phyloP scores from a whole-genome alignment of 2,113 vertebrate species.

The Garra rufa region DNA sequence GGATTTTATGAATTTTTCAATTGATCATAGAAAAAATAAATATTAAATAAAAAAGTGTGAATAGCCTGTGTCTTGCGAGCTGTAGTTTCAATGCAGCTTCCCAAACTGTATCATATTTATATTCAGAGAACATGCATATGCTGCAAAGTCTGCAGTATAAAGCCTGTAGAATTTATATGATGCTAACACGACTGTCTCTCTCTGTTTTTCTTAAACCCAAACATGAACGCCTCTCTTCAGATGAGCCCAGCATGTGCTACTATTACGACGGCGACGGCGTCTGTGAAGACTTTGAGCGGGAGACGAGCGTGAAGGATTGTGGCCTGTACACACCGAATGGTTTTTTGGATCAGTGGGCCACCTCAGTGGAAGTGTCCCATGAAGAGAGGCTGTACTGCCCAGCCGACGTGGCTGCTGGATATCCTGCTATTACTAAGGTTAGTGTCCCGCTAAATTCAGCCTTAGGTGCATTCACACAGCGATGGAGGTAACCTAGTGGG shows the following conservation, averaged over 20 bases:
- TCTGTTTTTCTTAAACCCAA: not conserved
- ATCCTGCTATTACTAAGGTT: conserved; percentile 94
- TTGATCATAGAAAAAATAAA: no score
- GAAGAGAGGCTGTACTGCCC: conserved; percentile 91
- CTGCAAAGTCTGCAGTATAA: not conserved
- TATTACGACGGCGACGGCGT: conserved; percentile 95
- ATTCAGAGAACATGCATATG: not conserved
- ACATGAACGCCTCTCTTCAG: conserved; percentile 67
- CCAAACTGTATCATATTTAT: not conserved
- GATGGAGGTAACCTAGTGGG: not conserved
- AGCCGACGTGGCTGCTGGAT: conserved; percentile 90
- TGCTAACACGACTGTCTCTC: not conserved
- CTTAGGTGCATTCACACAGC: not conserved
- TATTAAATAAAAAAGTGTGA: no score
- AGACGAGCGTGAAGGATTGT: conserved; percentile 94
- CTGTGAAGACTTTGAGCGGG: conserved; percentile 95
- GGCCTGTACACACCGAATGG: conserved; percentile 94
- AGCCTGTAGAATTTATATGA: not conserved
- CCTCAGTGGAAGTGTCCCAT: conserved; percentile 88
- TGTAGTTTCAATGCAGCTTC: not conserved
- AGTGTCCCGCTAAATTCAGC: conserved; percentile 42
- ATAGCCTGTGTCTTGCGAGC: not conserved
- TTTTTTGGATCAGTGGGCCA: conserved; percentile 96
- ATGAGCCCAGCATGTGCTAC: conserved; percentile 95
- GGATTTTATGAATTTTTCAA: no score